Evolutionary conservation across 2,797 vertebrate genomes (phyloP).

Genomic region (Diceros bicornis): DNA sequence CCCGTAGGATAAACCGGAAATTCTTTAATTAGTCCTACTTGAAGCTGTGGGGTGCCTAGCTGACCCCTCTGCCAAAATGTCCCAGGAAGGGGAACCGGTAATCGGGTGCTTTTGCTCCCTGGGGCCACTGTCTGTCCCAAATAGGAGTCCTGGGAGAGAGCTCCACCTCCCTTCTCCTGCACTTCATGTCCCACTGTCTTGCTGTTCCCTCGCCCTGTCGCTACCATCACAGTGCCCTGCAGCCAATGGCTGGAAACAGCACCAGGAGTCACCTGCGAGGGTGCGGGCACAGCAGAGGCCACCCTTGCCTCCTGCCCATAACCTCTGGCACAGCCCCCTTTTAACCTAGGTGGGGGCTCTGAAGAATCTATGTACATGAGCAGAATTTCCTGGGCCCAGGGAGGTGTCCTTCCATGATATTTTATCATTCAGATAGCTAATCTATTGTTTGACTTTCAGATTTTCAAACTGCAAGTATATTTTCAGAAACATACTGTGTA

Average conservation of each 20-base stretch:
- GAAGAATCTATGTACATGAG: not conserved
- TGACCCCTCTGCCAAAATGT: not conserved
- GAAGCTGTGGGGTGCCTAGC: not conserved
- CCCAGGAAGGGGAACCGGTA: not conserved
- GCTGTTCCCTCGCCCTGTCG: not conserved
- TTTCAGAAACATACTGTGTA: not conserved
- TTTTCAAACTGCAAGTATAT: conserved; percentile 21
- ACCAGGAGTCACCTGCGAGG: not conserved
- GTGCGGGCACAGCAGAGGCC: accelerated
- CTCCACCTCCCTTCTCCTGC: not conserved
- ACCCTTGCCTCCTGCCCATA: not conserved
- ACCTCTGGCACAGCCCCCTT: not conserved
- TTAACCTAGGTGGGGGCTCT: not conserved
- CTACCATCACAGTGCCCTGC: not conserved
- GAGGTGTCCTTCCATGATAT: not conserved
- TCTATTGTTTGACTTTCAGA: not conserved
- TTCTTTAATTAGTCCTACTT: not conserved
- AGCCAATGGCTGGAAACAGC: not conserved
- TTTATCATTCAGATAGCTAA: not conserved
- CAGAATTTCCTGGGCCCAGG: not conserved
- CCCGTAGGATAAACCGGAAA: not conserved
- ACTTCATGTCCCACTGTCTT: not conserved
- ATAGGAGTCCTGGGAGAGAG: not conserved
- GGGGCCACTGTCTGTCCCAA: not conserved
- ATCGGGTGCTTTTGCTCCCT: not conserved